Evolutionary conservation across 2,888 invertebrate species (phyloP).

Genomic region (Elgonia sp.): DNA sequence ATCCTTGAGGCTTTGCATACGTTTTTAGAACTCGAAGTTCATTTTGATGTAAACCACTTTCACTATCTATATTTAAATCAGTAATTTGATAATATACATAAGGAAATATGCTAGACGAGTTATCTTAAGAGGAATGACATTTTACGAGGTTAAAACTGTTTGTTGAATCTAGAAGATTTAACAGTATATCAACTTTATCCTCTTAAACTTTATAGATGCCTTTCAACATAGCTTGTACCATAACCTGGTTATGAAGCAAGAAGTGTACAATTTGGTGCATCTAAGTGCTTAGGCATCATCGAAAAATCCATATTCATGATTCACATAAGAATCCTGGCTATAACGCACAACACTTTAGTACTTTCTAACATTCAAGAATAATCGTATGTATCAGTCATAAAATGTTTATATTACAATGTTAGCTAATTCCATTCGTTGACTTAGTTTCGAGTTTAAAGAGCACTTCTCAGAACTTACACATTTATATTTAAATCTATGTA

Average conservation of each 20-base stretch:
- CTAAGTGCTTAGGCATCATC: constrained; percentile 43
- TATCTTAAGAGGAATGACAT: neutral
- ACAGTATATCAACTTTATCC: constrained; percentile 32
- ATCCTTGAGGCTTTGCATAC: neutral
- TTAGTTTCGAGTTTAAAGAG: constrained; percentile 2
- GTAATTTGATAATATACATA: neutral
- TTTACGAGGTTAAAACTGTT: constrained; percentile 5
- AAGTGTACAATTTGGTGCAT: constrained; percentile 26
- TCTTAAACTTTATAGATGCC: constrained; percentile 38
- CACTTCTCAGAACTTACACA: neutral
- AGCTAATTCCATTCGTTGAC: constrained; percentile 8
- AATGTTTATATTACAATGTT: constrained; percentile 23
- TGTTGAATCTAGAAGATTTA: constrained; percentile 34
- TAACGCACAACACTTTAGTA: constrained; percentile 6
- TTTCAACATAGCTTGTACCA: constrained; percentile 41
- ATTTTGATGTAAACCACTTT: too few relatives aligned
- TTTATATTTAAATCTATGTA: neutral
- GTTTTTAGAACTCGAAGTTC: neutral
- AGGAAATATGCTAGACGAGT: neutral
- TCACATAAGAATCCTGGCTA: constrained; percentile 8
- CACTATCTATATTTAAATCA: too few relatives aligned
- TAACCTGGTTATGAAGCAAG: constrained; percentile 54
- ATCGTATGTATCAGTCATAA: constrained; percentile 57
- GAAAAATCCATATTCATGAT: constrained; percentile 81
- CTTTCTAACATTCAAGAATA: constrained; percentile 49